Percentiles rank a stretch among this genome's conserved stretches.
phyloP scores from a whole-genome alignment of 2,888 invertebrate genomes.

The Drosophila meridionalis region DNA sequence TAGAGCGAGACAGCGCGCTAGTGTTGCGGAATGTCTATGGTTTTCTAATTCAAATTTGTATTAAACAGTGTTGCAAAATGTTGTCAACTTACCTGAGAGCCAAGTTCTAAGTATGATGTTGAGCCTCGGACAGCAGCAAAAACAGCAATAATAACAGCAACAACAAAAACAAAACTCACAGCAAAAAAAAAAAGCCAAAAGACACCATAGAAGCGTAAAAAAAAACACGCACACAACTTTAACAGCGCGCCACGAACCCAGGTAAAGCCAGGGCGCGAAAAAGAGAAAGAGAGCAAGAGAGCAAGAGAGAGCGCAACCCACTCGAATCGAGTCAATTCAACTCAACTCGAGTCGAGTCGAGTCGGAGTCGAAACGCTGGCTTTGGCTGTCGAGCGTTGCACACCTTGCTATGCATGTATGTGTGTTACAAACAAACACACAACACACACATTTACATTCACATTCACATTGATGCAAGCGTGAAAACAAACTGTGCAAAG shows the following conservation, averaged over 20 bases:
- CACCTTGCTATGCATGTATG: slow-evolving; percentile 11
- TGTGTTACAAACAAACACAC: slow-evolving; percentile 12
- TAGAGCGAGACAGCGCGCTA: slow-evolving; percentile 11
- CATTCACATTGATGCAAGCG: slow-evolving; percentile 13
- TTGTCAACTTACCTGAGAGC: slow-evolving; percentile 38
- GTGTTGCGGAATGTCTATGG: slow-evolving; percentile 36
- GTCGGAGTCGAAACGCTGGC: slow-evolving; percentile 40
- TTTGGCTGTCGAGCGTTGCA: slow-evolving; percentile 20
- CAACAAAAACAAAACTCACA: slow-evolving; percentile 17
- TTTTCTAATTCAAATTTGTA: slow-evolving; percentile 30
- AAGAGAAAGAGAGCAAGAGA: slow-evolving; percentile 19
- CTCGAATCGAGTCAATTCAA: slow-evolving; percentile 32
- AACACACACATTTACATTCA: slow-evolving; percentile 1
- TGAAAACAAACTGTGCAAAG: slow-evolving; percentile 35
- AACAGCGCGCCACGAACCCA: slow-evolving; percentile 41
- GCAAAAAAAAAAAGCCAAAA: slow-evolving; percentile 13
- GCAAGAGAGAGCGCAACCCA: slow-evolving; percentile 16
- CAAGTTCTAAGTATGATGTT: slow-evolving; percentile 17
- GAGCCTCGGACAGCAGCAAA: not conserved
- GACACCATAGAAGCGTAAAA: slow-evolving; percentile 5
- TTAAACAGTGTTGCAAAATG: slow-evolving; percentile 13
- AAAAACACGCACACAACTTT: slow-evolving; percentile 17
- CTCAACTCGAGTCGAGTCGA: slow-evolving; percentile 25
- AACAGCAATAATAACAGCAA: slow-evolving; percentile 28
- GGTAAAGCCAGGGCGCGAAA: slow-evolving; percentile 29